Base-by-base conservation (phyloP, 2,113 vertebrate genomes). In the Sprattus sprattus region DNA sequence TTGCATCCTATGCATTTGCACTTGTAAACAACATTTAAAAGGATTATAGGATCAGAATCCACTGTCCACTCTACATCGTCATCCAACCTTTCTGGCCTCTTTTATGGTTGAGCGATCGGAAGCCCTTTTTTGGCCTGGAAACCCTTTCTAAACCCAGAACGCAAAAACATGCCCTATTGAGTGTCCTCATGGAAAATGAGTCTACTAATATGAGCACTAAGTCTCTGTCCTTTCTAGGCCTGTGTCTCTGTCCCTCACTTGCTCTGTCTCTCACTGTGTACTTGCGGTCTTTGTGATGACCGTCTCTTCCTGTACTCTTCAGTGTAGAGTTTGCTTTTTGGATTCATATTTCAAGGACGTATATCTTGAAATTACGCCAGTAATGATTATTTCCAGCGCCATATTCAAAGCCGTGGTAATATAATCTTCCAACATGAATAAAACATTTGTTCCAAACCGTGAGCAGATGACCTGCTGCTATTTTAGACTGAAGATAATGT, bases 261-360 rank as follows among this genome's bases (percentile, higher is more conserved):
- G 0, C 25, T 32, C n/a, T 71, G 4, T 71, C 25, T 32, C 25
- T 13, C 9, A 15, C 64, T 28, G 64, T 67, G n/a, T n/a, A 67
- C 64, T 28, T 67, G 25, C 28, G 25, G 71, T 78, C 25, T 32
- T 32, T 39, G 22, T 28, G 64, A 28, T 78, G 28, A 5, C 54
- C 18, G 1, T 32, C 13, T 78, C 32, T 11, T 78, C 5, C 13
- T 32, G 11, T 78, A 1, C 32, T 44, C 4, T 13, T 44, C 4
- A 78, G 13, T 39, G 11, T 39, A 78, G 71, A 11, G 9, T 60
- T 22, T 32, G 10, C 25, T 71, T 3, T 78, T 16, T 78, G 71
- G 71, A 78, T 39, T 78, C 71, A 78, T 32, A 78, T 78, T 78
- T 78, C 71, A 78, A 13, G 71, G 71, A 32, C 64, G n/a, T 28